Evolutionary conservation across 37 sponge, comb jelly and placozoan species (phyloP).

Genomic region (Eunapius fragilis): DNA sequence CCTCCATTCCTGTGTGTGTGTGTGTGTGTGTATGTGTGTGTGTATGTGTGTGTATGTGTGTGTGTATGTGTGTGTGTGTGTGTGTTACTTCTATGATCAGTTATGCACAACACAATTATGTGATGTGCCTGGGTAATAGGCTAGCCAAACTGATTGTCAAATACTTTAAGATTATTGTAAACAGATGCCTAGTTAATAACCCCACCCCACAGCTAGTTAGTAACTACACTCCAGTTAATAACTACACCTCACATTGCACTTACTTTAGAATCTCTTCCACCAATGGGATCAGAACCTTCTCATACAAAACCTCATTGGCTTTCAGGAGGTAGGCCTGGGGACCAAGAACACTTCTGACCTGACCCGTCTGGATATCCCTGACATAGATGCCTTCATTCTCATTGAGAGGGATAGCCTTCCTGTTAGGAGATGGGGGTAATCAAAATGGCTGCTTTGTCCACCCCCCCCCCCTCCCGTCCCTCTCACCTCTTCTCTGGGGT

Average conservation of each 20-base stretch:
- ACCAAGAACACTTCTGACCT: constrained; percentile 81
- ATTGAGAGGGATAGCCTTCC: constrained; percentile 89
- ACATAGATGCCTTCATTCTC: constrained; percentile 95
- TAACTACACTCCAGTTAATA: too few species aligned
- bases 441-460: not conserved
- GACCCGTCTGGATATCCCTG: constrained; percentile 73
- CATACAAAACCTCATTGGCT: constrained; percentile 82
- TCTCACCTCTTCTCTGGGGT: constrained; percentile 52
- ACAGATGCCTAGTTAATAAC: too few species aligned
- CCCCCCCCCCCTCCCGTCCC: not conserved
- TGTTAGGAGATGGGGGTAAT: too few species aligned
- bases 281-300: constrained; percentile 68
- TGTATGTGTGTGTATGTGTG: too few species aligned
- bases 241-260: not conserved
- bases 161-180: too few species aligned
- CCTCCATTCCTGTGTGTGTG: constrained; percentile 68
- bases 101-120: too few species aligned
- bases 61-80: too few species aligned
- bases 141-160: too few species aligned
- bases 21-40: not conserved
- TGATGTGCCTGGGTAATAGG: too few species aligned
- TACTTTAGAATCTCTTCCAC: constrained; percentile 85
- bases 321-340: constrained; percentile 86
- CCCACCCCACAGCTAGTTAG: not conserved
- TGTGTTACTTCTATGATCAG: not conserved